phyloP scores from a whole-genome alignment of 2,797 vertebrate genomes.

The Poecilia gillii region DNA sequence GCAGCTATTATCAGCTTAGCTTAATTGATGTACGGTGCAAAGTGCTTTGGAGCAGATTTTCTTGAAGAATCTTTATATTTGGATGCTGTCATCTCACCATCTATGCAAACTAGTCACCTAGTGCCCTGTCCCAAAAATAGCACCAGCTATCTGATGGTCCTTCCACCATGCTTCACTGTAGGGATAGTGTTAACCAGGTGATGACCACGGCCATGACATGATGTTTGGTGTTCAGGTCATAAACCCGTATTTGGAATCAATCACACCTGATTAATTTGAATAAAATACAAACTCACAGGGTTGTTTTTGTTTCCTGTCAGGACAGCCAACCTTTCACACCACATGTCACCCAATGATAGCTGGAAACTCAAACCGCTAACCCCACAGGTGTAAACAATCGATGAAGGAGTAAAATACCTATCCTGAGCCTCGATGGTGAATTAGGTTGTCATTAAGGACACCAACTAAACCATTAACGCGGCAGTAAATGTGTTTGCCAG shows the following conservation, averaged over 20 bases:
- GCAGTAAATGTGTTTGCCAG: not conserved
- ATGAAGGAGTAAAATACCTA: conserved; percentile 11
- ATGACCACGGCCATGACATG: not conserved
- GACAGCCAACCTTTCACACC: not conserved
- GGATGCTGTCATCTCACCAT: not conserved
- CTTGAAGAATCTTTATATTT: not conserved
- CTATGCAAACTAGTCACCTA: not conserved
- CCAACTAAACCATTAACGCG: not conserved
- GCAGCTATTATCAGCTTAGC: too few species aligned
- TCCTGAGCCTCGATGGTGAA: not conserved
- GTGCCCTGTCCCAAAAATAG: not conserved
- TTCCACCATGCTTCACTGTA: not conserved
- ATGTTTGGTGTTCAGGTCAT: not conserved
- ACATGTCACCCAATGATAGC: not conserved
- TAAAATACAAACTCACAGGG: too few species aligned
- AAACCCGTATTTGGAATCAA: not conserved
- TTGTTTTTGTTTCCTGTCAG: not conserved
- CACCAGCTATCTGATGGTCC: not conserved
- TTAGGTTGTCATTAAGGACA: not conserved
- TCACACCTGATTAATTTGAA: too few species aligned
- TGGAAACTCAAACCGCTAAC: not conserved
- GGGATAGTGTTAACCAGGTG: not conserved
- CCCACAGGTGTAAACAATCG: too few species aligned
- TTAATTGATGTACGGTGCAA: not conserved
- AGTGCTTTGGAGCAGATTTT: not conserved